A percentile compares a stretch with the other conserved stretches of the same genome.
Conservation (phyloP, 23 tunicate species). For the Trididemnum clinides region DNA sequence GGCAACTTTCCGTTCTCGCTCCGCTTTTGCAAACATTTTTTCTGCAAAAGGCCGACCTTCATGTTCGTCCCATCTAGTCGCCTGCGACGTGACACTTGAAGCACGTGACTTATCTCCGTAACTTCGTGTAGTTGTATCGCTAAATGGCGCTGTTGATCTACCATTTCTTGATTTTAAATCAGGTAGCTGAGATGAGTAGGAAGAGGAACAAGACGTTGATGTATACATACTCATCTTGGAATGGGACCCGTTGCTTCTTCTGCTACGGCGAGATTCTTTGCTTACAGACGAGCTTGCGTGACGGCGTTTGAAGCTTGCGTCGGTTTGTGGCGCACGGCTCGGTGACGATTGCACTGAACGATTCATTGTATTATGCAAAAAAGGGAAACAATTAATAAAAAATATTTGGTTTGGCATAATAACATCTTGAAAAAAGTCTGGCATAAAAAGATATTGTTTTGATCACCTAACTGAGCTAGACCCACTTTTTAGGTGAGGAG, state of each 20-base stretch:
- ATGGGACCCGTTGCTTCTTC: neutral
- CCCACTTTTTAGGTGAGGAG: no score
- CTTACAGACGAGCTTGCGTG: neutral
- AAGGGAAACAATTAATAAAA: no score
- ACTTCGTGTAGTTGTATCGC: conserved; percentile 7
- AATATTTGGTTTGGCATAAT: no score
- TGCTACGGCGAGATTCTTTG: neutral
- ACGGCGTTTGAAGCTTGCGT: neutral
- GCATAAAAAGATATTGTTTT: no score
- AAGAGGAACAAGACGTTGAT: conserved; percentile 11
- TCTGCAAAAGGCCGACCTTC: conserved; percentile 50
- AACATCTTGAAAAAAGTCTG: no score
- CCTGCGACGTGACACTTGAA: neutral
- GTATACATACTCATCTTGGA: neutral
- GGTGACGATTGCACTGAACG: neutral
- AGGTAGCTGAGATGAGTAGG: neutral
- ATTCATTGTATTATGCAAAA: no score
- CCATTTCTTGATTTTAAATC: neutral
- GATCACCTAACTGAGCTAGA: no score
- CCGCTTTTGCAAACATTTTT: neutral
- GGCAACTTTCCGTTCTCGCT: conserved; percentile 11
- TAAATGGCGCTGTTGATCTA: neutral
- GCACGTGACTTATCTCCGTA: neutral
- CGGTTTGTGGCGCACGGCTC: neutral
- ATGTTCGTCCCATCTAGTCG: conserved; percentile 56